Percentiles rank a stretch among this genome's conserved stretches.
Conservation (phyloP, 2,113 vertebrate genomes). For the Andinoacara biseriatus region DNA sequence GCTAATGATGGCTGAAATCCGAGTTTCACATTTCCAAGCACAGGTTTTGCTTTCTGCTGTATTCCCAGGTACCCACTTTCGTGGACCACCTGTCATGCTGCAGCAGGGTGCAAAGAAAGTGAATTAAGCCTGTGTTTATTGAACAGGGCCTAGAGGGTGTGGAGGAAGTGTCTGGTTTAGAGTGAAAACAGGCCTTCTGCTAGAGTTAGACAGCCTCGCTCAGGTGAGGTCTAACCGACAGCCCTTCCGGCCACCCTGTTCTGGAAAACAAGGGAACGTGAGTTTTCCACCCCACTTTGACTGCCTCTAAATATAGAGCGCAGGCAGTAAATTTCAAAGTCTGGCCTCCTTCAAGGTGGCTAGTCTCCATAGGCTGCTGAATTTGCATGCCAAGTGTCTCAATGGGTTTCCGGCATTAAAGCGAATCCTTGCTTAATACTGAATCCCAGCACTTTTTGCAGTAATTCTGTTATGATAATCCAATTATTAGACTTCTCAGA, state of each 20-base stretch:
- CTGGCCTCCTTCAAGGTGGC: conserved; percentile 3
- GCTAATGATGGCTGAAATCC: conserved; percentile 32
- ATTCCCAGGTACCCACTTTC: conserved; percentile 52
- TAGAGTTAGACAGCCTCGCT: conserved; percentile 38
- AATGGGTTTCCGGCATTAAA: conserved; percentile 20
- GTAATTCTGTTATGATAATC: conserved; percentile 18
- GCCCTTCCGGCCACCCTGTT: conserved; percentile 15
- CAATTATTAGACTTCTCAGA: neutral
- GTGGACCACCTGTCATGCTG: conserved; percentile 66
- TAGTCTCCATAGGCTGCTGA: conserved; percentile 37
- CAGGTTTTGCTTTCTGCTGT: neutral
- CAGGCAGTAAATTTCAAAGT: conserved; percentile 36
- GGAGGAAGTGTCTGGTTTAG: conserved; percentile 74
- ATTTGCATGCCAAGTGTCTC: conserved; percentile 18
- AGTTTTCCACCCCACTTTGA: conserved; percentile 36
- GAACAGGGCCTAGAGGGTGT: conserved; percentile 51
- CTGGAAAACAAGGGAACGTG: conserved; percentile 56
- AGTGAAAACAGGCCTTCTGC: conserved; percentile 65
- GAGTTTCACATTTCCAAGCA: conserved; percentile 31
- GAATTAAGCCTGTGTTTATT: conserved; percentile 62
- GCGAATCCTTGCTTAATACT: conserved; percentile 4
- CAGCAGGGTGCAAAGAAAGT: conserved; percentile 40
- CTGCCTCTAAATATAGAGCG: conserved; percentile 49
- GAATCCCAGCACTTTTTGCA: conserved; percentile 5
- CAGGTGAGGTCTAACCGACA: conserved; percentile 58